A percentile compares a stretch with the other conserved stretches of the same genome.
These are phyloP conservation scores for Menura novaehollandiae DNA, from an alignment of 2,113 vertebrate species.

Conservation along the genomic window DNA sequence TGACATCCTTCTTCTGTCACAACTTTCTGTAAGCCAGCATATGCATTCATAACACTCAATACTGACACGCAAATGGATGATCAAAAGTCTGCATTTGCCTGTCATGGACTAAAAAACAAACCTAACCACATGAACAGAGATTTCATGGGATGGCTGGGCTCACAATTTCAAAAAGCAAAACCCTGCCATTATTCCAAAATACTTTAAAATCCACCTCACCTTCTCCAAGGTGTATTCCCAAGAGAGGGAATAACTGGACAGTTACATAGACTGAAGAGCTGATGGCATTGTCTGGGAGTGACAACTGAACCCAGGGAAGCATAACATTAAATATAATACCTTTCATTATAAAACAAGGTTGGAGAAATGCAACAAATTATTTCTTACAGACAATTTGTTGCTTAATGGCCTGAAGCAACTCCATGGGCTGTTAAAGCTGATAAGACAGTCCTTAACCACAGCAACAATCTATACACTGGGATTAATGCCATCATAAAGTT, in stretches of 20 bases:
- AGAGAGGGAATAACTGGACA: neutral
- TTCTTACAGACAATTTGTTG: conserved; percentile 59
- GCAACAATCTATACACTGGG: conserved; percentile 41
- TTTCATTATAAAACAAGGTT: conserved; percentile 34
- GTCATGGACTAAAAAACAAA: neutral
- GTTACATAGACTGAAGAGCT: neutral
- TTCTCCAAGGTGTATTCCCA: neutral
- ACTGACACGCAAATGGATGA: neutral
- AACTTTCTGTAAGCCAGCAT: neutral
- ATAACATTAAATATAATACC: conserved; percentile 1
- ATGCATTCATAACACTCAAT: neutral
- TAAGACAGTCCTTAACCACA: conserved; percentile 46
- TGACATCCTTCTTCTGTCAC: neutral
- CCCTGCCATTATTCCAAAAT: neutral
- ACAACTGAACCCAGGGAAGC: neutral
- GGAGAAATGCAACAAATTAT: conserved; percentile 52
- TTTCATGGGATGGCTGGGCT: neutral
- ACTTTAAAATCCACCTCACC: neutral
- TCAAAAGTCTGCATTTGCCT: neutral
- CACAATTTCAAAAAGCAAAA: neutral
- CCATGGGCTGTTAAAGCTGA: conserved; percentile 37
- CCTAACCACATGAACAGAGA: neutral
- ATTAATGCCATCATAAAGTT: conserved; percentile 59
- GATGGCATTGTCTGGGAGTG: neutral
- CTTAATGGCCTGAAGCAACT: conserved; percentile 60